These are phyloP conservation scores for Pelodiscus sinensis DNA, from an alignment of 2,113 vertebrate species.

Conservation along the genomic window DNA sequence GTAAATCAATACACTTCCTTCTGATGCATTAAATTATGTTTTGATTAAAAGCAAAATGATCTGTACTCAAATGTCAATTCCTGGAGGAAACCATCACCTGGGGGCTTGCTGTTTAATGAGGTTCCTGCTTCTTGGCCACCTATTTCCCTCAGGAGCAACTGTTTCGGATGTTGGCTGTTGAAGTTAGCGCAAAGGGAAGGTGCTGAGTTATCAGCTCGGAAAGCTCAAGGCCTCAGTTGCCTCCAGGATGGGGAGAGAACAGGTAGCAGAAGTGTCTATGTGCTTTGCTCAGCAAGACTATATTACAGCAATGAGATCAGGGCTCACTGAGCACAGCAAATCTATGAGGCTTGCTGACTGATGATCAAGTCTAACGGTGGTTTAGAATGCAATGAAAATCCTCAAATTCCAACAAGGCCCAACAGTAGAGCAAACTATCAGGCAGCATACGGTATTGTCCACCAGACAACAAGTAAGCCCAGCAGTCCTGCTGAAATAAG, in stretches of 20 bases:
- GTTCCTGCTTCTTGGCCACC: neutral
- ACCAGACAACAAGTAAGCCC: neutral
- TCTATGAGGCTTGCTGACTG: neutral
- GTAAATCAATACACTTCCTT: slow-evolving; percentile 9
- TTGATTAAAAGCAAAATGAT: slow-evolving; percentile 61
- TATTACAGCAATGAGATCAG: neutral
- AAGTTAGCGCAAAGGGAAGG: neutral
- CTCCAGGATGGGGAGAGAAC: neutral
- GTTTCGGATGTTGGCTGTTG: neutral
- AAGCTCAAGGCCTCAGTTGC: neutral
- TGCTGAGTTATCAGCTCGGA: accelerated
- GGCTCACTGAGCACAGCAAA: neutral
- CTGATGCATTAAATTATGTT: neutral
- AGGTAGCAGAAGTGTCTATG: neutral
- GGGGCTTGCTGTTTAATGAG: neutral
- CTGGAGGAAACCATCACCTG: slow-evolving; percentile 25
- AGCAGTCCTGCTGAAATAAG: neutral
- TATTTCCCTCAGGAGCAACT: neutral
- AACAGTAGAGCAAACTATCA: neutral
- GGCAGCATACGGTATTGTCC: neutral
- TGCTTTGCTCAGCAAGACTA: neutral
- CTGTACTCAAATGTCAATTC: slow-evolving; percentile 26
- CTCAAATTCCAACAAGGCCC: neutral
- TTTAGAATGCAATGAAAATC: neutral
- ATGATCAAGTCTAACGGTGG: neutral